phyloP scores from a whole-genome alignment of 2,113 vertebrate species.

The Hiodon tergisus region DNA sequence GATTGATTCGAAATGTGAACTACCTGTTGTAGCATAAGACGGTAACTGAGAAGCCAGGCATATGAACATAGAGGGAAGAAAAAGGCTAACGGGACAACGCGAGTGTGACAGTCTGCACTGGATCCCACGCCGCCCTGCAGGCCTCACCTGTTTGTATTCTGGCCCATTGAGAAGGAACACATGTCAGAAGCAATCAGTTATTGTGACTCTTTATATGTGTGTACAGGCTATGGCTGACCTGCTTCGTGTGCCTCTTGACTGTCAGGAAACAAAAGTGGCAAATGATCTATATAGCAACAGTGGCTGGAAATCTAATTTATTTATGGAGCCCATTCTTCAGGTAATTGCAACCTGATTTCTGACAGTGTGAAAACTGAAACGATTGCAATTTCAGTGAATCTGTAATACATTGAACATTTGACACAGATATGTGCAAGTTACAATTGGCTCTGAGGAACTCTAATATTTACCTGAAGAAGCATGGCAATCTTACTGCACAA shows the following conservation, averaged over 20 bases:
- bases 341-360: too few species aligned
- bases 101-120: constrained; percentile 49
- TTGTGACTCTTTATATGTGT: constrained; percentile 4
- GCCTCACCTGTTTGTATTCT: constrained; percentile 48
- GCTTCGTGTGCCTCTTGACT: constrained; percentile 1
- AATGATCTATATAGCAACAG: constrained; percentile 1
- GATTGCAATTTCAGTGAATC: too few species aligned
- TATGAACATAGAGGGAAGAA: background rate
- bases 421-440: too few species aligned
- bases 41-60: background rate
- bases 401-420: too few species aligned
- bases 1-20: too few species aligned
- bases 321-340: background rate
- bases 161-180: constrained; percentile 3
- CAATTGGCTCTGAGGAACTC: too few species aligned
- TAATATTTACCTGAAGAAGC: too few species aligned
- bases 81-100: constrained; percentile 26
- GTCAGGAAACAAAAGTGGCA: constrained; percentile 18
- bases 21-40: background rate
- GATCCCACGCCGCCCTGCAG: constrained; percentile 33
- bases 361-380: too few species aligned
- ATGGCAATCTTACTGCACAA: too few species aligned
- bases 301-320: background rate
- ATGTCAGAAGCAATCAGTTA: constrained; percentile 17
- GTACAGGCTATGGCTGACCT: constrained; percentile 9